Percentiles rank a stretch among this genome's conserved stretches.
These are phyloP conservation scores for Larimichthys polyactis DNA, from an alignment of 2,113 vertebrate genomes.

Conservation along the genomic window DNA sequence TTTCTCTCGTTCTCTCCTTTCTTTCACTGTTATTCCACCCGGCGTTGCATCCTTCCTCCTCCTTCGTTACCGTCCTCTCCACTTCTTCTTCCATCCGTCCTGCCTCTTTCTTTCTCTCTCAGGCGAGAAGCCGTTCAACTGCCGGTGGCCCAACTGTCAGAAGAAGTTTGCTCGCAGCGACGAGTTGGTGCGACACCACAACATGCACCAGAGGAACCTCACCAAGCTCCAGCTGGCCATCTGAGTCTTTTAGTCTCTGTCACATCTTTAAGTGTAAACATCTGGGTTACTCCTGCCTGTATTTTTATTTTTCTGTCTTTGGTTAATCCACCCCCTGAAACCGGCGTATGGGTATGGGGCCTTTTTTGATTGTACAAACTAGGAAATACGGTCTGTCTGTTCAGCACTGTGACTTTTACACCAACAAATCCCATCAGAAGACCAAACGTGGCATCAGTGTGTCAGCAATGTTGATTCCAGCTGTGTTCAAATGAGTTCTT, in stretches of 20 bases:
- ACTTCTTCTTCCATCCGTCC: neutral
- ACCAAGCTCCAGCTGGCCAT: slow-evolving; percentile 97
- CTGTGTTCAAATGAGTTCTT: neutral
- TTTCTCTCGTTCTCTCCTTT: slow-evolving; percentile 4
- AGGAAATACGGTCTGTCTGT: neutral
- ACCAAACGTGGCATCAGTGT: neutral
- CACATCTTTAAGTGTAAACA: slow-evolving; percentile 5
- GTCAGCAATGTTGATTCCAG: neutral
- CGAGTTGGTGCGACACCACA: slow-evolving; percentile 98
- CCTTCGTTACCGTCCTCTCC: neutral
- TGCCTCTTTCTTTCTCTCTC: slow-evolving; percentile 18
- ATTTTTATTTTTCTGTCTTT: neutral
- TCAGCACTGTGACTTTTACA: neutral
- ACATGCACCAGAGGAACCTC: slow-evolving; percentile 99
- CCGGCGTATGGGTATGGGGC: neutral
- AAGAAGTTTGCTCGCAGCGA: slow-evolving; percentile 99
- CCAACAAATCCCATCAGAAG: neutral
- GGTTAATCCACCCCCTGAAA: neutral
- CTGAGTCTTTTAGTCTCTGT: slow-evolving; percentile 73
- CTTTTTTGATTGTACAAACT: neutral
- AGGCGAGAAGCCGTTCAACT: slow-evolving; percentile 99
- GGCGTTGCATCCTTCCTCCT: neutral
- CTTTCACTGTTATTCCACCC: slow-evolving; percentile 7
- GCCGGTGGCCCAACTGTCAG: slow-evolving; percentile 99
- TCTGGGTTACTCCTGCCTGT: slow-evolving; percentile 1